These are phyloP conservation scores for Magallana gigas DNA, from an alignment of 1,140 invertebrate genomes.

Conservation along the genomic window DNA sequence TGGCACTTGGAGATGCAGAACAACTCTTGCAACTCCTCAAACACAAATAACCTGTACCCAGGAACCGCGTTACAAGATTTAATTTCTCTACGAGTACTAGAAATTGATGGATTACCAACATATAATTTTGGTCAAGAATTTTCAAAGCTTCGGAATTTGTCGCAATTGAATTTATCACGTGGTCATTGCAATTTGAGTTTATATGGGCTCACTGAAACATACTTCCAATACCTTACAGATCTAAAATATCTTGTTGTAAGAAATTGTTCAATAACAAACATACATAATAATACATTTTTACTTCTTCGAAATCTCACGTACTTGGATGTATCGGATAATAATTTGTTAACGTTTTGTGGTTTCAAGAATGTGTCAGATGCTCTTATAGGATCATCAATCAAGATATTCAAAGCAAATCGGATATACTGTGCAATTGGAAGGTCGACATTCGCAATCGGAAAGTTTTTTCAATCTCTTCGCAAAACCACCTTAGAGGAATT, in stretches of 20 bases:
- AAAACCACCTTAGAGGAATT: neutral
- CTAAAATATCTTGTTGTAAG: neutral
- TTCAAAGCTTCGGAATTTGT: neutral
- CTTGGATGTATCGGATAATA: neutral
- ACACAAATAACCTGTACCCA: no score
- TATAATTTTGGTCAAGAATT: neutral
- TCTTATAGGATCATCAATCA: neutral
- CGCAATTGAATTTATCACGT: neutral
- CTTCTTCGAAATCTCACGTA: neutral
- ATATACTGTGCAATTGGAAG: conserved; percentile 7
- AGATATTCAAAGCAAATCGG: neutral
- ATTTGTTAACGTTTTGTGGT: neutral
- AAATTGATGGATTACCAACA: neutral
- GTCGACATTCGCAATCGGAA: neutral
- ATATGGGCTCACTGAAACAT: neutral
- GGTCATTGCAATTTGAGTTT: neutral
- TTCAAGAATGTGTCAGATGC: neutral
- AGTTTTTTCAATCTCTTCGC: neutral
- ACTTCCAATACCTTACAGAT: neutral
- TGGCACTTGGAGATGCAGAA: no score
- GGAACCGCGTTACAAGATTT: no score
- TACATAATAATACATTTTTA: neutral
- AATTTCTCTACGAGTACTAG: no score
- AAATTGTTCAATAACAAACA: neutral
- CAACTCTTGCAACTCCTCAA: no score